These are phyloP conservation scores for Somateria mollissima DNA, from an alignment of 2,797 vertebrate species.

Conservation along the genomic window DNA sequence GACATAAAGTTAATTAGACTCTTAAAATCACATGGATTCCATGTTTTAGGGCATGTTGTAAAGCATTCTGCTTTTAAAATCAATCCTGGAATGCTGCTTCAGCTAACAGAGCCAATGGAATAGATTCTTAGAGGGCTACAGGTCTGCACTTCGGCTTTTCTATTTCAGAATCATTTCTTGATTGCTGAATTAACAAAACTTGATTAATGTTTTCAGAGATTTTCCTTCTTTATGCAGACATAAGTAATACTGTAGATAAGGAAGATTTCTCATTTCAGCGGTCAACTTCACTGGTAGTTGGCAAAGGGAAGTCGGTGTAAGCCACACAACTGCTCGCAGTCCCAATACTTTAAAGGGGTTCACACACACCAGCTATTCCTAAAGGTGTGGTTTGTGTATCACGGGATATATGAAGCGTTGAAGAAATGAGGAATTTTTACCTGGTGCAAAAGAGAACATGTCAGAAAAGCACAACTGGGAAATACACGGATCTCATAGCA, in stretches of 20 bases:
- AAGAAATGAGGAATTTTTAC: neutral
- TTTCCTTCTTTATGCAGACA: neutral
- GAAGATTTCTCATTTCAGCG: neutral
- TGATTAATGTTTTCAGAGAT: neutral
- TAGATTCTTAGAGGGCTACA: neutral
- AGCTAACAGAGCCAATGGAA: neutral
- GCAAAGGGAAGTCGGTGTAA: neutral
- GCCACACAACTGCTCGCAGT: neutral
- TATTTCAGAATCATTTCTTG: neutral
- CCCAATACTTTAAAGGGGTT: neutral
- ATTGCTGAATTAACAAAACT: neutral
- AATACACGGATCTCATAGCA: neutral
- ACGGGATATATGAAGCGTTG: rapidly evolving
- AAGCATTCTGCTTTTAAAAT: neutral
- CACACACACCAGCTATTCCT: neutral
- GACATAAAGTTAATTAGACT: neutral
- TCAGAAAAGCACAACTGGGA: neutral
- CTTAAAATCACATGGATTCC: neutral
- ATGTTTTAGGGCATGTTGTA: neutral
- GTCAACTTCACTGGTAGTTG: neutral
- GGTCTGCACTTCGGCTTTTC: neutral
- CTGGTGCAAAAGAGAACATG: neutral
- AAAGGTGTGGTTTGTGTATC: neutral
- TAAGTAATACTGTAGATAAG: neutral
- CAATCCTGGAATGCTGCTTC: neutral